phyloP scores from a whole-genome alignment of 2,888 invertebrate genomes.

The Argyra leucocephala region DNA sequence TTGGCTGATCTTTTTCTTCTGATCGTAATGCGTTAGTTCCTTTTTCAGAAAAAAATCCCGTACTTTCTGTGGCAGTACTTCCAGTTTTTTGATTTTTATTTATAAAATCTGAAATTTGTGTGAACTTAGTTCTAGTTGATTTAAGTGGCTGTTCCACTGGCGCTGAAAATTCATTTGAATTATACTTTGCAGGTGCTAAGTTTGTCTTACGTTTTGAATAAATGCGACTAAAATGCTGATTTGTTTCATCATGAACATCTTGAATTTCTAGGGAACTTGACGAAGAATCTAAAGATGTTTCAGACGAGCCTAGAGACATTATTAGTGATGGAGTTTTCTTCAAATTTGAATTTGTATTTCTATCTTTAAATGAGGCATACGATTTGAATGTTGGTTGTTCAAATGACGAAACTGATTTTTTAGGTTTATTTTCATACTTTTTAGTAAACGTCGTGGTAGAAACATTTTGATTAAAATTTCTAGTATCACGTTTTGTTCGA shows the following conservation, averaged over 20 bases:
- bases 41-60: conserved; percentile 18
- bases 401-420: not conserved
- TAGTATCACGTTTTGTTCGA: too few species aligned
- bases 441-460: too few species aligned
- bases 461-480: not conserved
- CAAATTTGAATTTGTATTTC: not conserved
- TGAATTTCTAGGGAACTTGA: conserved; percentile 19
- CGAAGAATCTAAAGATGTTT: conserved; percentile 18
- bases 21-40: too few species aligned
- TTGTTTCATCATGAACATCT: conserved; percentile 24
- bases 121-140: conserved; percentile 28
- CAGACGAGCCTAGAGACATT: conserved; percentile 31
- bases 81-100: conserved; percentile 15
- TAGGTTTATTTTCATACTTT: not conserved
- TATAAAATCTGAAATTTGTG: conserved; percentile 34
- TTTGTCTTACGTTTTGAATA: conserved; percentile 13
- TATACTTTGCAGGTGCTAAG: conserved; percentile 10
- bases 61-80: not conserved
- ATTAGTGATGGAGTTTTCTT: conserved; percentile 17
- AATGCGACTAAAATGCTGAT: conserved; percentile 27
- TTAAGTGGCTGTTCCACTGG: not conserved
- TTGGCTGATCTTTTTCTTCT: too few species aligned
- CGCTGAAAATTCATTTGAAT: not conserved
- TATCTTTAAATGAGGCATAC: not conserved
- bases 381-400: not conserved